Evolutionary conservation across 1,140 invertebrate genomes (phyloP).

Genomic region (Prorops nasuta): DNA sequence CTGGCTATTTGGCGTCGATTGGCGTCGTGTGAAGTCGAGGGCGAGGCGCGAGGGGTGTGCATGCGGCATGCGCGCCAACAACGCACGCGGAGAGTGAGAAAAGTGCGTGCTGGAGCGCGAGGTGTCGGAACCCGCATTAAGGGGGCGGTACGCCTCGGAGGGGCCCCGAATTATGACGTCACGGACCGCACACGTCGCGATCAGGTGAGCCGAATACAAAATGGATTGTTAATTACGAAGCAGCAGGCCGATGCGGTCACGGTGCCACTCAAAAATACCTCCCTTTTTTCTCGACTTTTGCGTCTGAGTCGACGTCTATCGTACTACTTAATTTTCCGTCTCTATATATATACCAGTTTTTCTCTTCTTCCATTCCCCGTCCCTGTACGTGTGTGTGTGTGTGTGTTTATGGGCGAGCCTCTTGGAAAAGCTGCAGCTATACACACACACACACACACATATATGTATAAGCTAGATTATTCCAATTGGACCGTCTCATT

Average conservation of each 20-base stretch:
- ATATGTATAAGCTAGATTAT: too few species aligned
- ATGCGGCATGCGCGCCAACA: too few species aligned
- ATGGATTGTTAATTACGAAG: slow-evolving; percentile 54
- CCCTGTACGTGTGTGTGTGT: neutral
- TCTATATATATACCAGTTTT: too few species aligned
- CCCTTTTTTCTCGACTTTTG: slow-evolving; percentile 13
- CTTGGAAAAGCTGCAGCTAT: neutral
- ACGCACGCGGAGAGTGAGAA: slow-evolving; percentile 1
- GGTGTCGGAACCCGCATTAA: slow-evolving; percentile 55
- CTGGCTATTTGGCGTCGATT: too few species aligned
- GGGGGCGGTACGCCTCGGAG: slow-evolving; percentile 52
- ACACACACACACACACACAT: too few species aligned
- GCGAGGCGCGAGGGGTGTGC: neutral
- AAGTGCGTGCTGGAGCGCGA: slow-evolving; percentile 46
- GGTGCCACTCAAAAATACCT: slow-evolving; percentile 10
- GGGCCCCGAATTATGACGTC: slow-evolving; percentile 58
- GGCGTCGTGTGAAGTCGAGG: slow-evolving; percentile 13
- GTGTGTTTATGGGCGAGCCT: neutral
- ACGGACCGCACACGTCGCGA: slow-evolving; percentile 56
- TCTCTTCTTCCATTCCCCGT: too few species aligned
- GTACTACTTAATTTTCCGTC: too few species aligned
- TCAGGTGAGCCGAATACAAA: slow-evolving; percentile 55
- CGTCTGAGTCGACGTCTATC: too few species aligned
- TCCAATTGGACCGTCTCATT: too few species aligned
- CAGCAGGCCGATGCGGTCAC: slow-evolving; percentile 13